Percentiles rank a stretch among this genome's conserved stretches.
These are phyloP conservation scores for Alosa alosa DNA, from an alignment of 2,113 vertebrate species.

Conservation along the genomic window DNA sequence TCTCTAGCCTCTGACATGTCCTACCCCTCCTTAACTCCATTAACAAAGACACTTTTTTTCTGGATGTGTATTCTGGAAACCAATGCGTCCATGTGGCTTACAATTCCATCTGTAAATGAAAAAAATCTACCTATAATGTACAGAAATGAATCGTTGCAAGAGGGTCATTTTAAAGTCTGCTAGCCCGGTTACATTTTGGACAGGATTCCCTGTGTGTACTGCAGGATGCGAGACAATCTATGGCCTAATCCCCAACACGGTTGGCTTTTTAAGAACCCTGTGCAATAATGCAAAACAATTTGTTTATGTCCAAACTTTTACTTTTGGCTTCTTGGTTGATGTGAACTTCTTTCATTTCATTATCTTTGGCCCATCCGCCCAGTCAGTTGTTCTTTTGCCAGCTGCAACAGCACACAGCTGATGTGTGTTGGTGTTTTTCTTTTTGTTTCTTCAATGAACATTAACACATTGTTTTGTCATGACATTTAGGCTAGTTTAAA, in stretches of 20 bases:
- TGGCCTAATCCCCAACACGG: constrained; percentile 59
- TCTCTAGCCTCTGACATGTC: background rate
- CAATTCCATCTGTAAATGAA: constrained; percentile 2
- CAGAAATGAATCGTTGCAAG: background rate
- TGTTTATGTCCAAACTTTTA: constrained; percentile 32
- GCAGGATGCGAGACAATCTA: constrained; percentile 67
- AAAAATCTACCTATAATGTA: background rate
- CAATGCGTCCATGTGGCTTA: background rate
- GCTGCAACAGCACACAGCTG: background rate
- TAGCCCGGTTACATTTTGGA: constrained; percentile 54
- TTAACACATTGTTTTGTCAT: constrained; percentile 47
- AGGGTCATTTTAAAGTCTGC: constrained; percentile 12
- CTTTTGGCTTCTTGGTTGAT: constrained; percentile 11
- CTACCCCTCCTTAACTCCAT: background rate
- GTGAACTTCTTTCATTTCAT: background rate
- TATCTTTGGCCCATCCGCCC: background rate
- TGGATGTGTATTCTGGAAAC: background rate
- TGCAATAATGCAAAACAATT: constrained; percentile 47
- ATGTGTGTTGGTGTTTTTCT: background rate
- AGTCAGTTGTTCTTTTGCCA: background rate
- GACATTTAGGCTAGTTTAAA: constrained; percentile 55
- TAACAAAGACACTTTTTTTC: background rate
- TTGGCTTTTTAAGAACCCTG: constrained; percentile 52
- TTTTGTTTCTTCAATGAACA: background rate
- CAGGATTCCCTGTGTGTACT: background rate